Percentiles rank a stretch among this genome's conserved stretches.
These are phyloP conservation scores for Callitettix versicolor DNA, from an alignment of 1,140 invertebrate genomes.

Conservation along the genomic window DNA sequence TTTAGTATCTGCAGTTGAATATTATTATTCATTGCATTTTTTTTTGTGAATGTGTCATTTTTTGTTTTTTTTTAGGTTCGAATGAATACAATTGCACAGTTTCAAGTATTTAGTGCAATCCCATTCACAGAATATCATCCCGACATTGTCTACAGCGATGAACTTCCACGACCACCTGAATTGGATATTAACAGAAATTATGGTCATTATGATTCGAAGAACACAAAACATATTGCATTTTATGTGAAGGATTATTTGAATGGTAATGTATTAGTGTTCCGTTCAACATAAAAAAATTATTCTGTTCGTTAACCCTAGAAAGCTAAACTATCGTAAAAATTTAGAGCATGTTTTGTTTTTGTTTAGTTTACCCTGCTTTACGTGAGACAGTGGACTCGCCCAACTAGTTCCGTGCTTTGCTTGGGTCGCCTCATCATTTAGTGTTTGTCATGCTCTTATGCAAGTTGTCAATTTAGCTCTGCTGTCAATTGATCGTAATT, in stretches of 20 bases:
- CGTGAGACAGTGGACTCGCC: not conserved
- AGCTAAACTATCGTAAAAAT: too few species aligned
- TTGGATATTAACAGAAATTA: constrained; percentile 65
- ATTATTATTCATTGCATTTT: too few species aligned
- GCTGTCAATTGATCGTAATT: not conserved
- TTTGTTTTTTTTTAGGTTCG: constrained; percentile 46
- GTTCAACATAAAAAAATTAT: not conserved
- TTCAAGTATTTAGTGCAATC: constrained; percentile 71
- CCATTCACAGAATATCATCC: constrained; percentile 71
- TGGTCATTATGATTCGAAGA: constrained; percentile 67
- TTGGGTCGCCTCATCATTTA: too few species aligned
- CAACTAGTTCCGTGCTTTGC: not conserved
- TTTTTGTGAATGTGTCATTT: too few species aligned
- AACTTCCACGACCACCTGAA: constrained; percentile 40
- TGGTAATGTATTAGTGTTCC: constrained; percentile 35
- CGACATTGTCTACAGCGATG: constrained; percentile 42
- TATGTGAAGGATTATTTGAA: constrained; percentile 69
- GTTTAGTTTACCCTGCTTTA: not conserved
- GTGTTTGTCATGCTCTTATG: too few species aligned
- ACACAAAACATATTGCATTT: constrained; percentile 65
- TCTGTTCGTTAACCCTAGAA: not conserved
- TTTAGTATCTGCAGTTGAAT: too few species aligned
- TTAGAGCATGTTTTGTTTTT: not conserved
- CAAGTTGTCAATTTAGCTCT: too few species aligned
- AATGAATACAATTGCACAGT: constrained; percentile 73